phyloP scores from a whole-genome alignment of 2,113 vertebrate species.

The Equus przewalskii region DNA sequence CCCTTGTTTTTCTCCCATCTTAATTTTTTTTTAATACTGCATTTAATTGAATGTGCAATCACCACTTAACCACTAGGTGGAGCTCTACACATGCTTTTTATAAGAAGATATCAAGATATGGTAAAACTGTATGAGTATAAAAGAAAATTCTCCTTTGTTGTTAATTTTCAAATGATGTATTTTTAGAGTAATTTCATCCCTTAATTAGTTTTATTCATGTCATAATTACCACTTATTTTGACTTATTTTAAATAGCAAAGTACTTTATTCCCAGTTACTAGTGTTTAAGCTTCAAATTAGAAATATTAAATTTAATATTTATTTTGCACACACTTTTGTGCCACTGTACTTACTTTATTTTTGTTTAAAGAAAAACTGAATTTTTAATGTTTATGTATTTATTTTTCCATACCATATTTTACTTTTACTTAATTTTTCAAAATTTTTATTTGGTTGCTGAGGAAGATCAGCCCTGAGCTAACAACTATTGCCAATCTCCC shows the following conservation, averaged over 20 bases:
- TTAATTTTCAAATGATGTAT: neutral
- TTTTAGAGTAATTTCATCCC: neutral
- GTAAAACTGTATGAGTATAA: neutral
- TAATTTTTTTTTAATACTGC: neutral
- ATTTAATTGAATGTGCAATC: neutral
- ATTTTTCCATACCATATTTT: neutral
- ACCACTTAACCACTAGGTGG: neutral
- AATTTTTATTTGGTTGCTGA: too few species aligned
- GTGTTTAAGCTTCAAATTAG: constrained; percentile 27
- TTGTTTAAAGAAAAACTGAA: neutral
- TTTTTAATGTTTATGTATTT: neutral
- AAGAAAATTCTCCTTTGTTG: constrained; percentile 24
- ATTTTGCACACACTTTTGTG: neutral
- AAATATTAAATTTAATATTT: neutral
- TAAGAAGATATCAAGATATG: neutral
- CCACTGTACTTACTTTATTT: neutral
- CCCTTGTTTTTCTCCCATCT: neutral
- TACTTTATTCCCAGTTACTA: neutral
- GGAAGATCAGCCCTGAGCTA: too few species aligned
- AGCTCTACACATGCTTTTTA: neutral
- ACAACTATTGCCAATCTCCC: too few species aligned
- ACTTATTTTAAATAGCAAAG: neutral
- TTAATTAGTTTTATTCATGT: neutral
- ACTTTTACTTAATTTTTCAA: neutral
- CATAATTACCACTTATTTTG: neutral